Conservation (phyloP, 2,888 invertebrate genomes). For the Acronicta psi region DNA sequence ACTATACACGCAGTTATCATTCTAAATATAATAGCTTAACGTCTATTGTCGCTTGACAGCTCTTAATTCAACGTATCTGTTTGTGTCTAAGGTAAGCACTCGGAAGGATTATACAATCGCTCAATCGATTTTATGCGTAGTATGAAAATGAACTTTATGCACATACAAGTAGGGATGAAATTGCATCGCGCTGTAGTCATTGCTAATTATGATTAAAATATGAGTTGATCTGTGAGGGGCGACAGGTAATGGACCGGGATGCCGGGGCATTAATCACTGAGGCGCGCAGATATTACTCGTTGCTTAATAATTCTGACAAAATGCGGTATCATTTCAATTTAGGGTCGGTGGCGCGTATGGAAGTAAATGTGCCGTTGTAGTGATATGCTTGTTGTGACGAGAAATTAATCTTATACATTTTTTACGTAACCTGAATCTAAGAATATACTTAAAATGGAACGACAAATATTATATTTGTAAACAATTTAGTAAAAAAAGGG, state of each 20-base stretch:
- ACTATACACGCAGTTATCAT: slow-evolving; percentile 28
- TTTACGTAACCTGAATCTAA: too few relatives aligned
- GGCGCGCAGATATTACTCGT: slow-evolving; percentile 17
- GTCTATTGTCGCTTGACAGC: slow-evolving; percentile 38
- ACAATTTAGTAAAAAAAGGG: too few relatives aligned
- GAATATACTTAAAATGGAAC: too few relatives aligned
- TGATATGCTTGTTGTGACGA: too few relatives aligned
- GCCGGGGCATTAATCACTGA: slow-evolving; percentile 42
- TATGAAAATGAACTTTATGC: slow-evolving; percentile 7
- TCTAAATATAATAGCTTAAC: slow-evolving; percentile 21
- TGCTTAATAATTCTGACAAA: slow-evolving; percentile 15
- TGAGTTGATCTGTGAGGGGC: slow-evolving; percentile 46
- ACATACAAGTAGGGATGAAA: slow-evolving; percentile 19
- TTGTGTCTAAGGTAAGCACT: slow-evolving; percentile 50
- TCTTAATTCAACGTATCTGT: slow-evolving; percentile 45
- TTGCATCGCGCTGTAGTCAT: slow-evolving; percentile 13
- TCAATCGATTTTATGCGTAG: slow-evolving; percentile 29
- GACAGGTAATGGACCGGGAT: slow-evolving; percentile 39
- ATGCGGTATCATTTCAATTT: slow-evolving; percentile 5
- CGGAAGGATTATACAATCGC: slow-evolving; percentile 49
- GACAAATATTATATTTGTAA: too few relatives aligned
- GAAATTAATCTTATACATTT: too few relatives aligned
- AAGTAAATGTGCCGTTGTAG: too few relatives aligned
- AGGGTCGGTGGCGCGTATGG: not conserved
- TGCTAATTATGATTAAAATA: slow-evolving; percentile 55